Evolutionary conservation across 2,888 invertebrate genomes (phyloP).

Genomic region (Noctua fimbriata): DNA sequence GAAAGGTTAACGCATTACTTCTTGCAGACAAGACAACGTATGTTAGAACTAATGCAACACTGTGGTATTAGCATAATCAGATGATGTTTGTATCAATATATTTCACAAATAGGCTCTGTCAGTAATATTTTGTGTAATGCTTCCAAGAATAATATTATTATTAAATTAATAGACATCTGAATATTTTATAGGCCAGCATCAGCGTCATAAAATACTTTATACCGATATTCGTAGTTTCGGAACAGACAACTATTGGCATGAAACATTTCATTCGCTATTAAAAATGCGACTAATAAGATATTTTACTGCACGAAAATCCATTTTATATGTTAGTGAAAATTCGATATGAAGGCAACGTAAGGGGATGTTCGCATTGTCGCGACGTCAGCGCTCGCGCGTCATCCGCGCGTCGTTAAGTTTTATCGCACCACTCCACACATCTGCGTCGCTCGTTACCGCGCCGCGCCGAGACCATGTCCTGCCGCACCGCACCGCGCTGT

Average conservation of each 20-base stretch:
- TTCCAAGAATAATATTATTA: constrained; percentile 21
- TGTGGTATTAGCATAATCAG: constrained; percentile 8
- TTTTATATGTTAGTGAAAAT: constrained; percentile 54
- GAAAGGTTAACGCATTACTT: constrained; percentile 37
- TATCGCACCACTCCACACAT: constrained; percentile 76
- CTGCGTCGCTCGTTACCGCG: constrained; percentile 73
- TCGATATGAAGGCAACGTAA: constrained; percentile 35
- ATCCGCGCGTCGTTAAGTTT: constrained; percentile 74
- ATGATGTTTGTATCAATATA: constrained; percentile 7
- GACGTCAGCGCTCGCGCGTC: constrained; percentile 61
- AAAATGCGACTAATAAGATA: constrained; percentile 57
- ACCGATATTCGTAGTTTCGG: constrained; percentile 22
- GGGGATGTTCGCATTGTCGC: constrained; percentile 25
- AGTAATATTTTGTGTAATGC: neutral
- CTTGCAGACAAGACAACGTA: neutral
- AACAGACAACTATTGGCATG: constrained; percentile 27
- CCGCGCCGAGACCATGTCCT: constrained; percentile 59
- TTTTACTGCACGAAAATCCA: constrained; percentile 57
- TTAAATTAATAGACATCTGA: constrained; percentile 30
- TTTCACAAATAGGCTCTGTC: constrained; percentile 7
- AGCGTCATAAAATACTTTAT: constrained; percentile 41
- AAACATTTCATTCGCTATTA: constrained; percentile 55
- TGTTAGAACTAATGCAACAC: neutral
- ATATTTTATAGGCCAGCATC: constrained; percentile 21
- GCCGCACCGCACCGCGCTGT: constrained; percentile 42